These are phyloP conservation scores for Ceryle rudis DNA, from an alignment of 2,797 vertebrate genomes.

Conservation along the genomic window DNA sequence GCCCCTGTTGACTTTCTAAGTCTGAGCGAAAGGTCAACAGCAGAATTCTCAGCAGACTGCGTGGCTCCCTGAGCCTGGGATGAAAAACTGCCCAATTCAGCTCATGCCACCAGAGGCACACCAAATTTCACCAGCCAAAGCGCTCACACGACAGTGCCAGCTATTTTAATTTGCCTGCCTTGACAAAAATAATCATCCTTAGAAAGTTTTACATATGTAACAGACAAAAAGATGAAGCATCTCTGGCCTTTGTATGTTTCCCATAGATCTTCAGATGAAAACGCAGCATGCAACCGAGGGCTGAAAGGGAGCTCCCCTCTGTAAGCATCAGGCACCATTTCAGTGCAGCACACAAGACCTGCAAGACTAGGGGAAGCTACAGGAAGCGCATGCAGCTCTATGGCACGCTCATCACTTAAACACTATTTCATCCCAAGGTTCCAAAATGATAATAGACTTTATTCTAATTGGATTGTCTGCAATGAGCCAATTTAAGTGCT, in stretches of 20 bases:
- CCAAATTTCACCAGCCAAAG: rapidly evolving
- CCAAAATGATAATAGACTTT: conserved; percentile 84
- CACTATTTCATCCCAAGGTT: conserved; percentile 82
- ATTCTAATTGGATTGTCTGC: conserved; percentile 87
- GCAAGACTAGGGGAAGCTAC: conserved; percentile 1
- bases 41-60: background rate
- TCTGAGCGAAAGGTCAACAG: background rate
- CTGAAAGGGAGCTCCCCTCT: background rate
- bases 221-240: background rate
- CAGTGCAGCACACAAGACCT: background rate
- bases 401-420: conserved; percentile 59
- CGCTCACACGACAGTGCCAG: background rate
- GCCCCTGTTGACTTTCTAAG: background rate
- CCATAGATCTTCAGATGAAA: background rate
- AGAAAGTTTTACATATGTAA: background rate
- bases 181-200: background rate
- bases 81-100: background rate
- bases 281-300: background rate
- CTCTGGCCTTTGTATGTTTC: background rate
- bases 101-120: background rate
- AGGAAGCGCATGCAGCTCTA: background rate
- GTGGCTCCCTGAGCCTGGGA: background rate
- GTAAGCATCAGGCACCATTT: background rate
- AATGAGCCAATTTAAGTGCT: conserved; percentile 88
- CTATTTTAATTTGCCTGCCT: background rate